Percentiles rank a stretch among this genome's conserved stretches.
Evolutionary conservation across 2,797 vertebrate genomes (phyloP).

Genomic region (Chelonia mydas): DNA sequence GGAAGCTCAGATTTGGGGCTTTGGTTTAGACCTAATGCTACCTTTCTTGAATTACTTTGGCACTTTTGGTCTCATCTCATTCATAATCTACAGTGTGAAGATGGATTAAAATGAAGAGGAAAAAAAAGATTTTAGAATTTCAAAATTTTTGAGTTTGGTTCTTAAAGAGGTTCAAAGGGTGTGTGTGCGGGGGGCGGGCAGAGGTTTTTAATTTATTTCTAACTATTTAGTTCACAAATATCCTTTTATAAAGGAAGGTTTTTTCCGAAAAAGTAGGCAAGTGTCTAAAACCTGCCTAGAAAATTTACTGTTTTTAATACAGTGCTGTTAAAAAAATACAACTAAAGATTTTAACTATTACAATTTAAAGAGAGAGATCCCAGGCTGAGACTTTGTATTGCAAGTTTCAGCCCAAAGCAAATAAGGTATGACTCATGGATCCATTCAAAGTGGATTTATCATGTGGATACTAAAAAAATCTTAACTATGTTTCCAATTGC

Average conservation of each 20-base stretch:
- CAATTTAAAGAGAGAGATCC: neutral
- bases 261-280: neutral
- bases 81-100: neutral
- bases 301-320: neutral
- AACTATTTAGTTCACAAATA: neutral
- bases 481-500: neutral
- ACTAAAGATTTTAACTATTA: neutral
- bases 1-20: neutral
- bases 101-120: neutral
- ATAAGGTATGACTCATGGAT: neutral
- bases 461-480: neutral
- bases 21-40: neutral
- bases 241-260: neutral
- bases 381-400: neutral
- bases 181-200: neutral
- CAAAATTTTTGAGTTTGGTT: neutral
- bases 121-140: neutral
- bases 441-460: neutral
- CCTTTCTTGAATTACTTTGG: neutral
- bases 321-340: neutral
- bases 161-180: neutral
- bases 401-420: neutral
- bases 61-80: neutral
- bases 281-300: neutral
- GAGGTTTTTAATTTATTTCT: neutral